Evolutionary conservation across 1,140 invertebrate species (phyloP), one percentile per base, ranked within the genome.

Genomic region (Temnothorax nylanderi): DNA sequence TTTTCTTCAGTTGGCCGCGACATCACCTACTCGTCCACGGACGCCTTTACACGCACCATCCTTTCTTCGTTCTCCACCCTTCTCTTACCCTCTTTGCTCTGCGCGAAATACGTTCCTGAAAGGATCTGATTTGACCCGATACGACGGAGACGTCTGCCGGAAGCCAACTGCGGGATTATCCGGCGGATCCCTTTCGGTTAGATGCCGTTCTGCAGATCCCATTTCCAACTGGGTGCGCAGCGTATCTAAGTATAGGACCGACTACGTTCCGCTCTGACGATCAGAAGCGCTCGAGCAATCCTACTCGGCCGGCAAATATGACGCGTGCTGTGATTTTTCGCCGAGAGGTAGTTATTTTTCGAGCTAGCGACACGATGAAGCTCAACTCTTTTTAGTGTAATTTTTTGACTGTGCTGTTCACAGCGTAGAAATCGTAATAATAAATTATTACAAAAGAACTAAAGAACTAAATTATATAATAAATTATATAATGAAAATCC

Each of bases 131-230:
- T 90, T 78, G 64, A 77, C 71, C 74, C 80, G 71, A 81, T 71
- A 75, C 16, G 32, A 41, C 26, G 58, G 54, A 82, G 77, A 65
- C 76, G 82, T 80, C 47, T 74, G 32, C 64, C 82, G 65, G 81
- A 88, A 90, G 82, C 86, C 88, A 88, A 86, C 86, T 84, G 60
- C 44, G 77, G 88, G 89, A 91, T 92, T 93, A 93, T 90, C 76
- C 85, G 44, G 41, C 69, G 44, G 82, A 91, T 92, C 85, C 75
- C 77, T 84, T 87, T 88, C 72, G 84, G 85, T 71, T 86, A 92
- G 85, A 88, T 78, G 72, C 64, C 60, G 88, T 56, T 89, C 49
- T 44, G 65, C 67, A 80, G 86, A 91, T 91, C 90, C 85, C 87
- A 90, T 90, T 92, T 92, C 87, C 76, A 89, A 88, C 72, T 41